phyloP scores from a whole-genome alignment of 1,140 invertebrate species.

The Papilio xuthus region DNA sequence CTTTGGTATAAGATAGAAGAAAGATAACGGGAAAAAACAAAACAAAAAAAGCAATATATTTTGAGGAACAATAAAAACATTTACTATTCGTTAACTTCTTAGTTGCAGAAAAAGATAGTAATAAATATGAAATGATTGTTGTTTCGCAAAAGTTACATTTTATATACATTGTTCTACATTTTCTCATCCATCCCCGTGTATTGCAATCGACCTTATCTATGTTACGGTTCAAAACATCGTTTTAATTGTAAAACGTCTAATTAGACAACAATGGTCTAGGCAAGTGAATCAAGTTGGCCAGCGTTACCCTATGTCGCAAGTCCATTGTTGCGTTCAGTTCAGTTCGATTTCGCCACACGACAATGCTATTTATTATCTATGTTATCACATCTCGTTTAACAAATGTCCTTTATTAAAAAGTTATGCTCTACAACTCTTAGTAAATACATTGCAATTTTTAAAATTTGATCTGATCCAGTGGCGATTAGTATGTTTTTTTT shows the following conservation, averaged over 20 bases:
- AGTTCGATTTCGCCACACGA: not conserved
- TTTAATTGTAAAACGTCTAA: conserved; percentile 27
- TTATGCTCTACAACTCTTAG: not conserved
- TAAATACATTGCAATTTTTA: no score
- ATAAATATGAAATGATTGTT: not conserved
- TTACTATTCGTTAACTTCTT: not conserved
- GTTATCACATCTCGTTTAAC: conserved; percentile 16
- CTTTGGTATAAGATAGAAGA: not conserved
- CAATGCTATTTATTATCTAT: conserved; percentile 19
- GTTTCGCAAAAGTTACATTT: not conserved
- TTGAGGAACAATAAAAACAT: no score
- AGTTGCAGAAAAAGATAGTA: not conserved
- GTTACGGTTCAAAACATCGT: conserved; percentile 2
- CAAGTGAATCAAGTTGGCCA: conserved; percentile 10
- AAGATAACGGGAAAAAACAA: not conserved
- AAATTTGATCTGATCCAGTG: no score
- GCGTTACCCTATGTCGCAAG: conserved; percentile 24
- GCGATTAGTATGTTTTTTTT: not conserved
- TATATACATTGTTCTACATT: conserved; percentile 1
- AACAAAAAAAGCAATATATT: no score
- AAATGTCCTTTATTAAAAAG: conserved; percentile 16
- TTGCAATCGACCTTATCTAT: conserved; percentile 14
- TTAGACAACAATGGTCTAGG: conserved; percentile 14
- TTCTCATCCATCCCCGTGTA: not conserved
- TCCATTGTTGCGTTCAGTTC: conserved; percentile 19